Base-by-base conservation (phyloP, 1,140 invertebrate genomes). In the Whitmania pigra region DNA sequence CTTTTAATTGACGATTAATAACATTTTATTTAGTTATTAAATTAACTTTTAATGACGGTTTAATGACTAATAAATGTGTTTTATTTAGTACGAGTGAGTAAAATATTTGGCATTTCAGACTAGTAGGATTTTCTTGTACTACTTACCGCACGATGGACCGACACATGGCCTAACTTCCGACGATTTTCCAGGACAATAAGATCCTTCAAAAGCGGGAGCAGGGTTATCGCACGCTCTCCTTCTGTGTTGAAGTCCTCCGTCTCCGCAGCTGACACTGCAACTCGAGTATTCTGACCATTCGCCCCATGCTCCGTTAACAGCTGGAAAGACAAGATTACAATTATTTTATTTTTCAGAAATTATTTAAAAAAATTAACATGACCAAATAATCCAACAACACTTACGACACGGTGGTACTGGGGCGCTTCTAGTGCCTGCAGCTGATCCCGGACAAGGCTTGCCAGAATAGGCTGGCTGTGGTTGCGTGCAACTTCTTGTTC, bases 371-470 rank as follows among this genome's bases (percentile, higher is more conserved):
- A 36, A 60, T 57, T 57, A 63, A 0, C 43, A 25, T 25, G 73
- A 63, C 69, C 57, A 72, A 13, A 17, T 31, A 49, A 31, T 20
- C 54, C 70, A 72, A 18, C 55, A 29, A 13, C 69, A 69, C 36
- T 69, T 40, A n/a, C 75, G 74, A 25, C 36, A 25, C 6, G 29
- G 57, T 63, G 57, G 57, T 25, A 63, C 57, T 63, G 22, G 11
- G 57, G 57, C 22, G 18, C 57, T 25, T 25, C 57, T 13, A 20
- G 20, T 13, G 20, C 15, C 57, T 13, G 29, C 18, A 7, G 22
- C 57, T 73, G 87, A 54, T 18, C 91, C 91, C 0, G 80, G 76
- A 77, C 89, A 91, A 18, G 87, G 86, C 5, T 82, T 74, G 0
- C 88, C 87, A 22, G 86, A 85, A 68, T 87, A 74, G 36, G 77